Percentiles rank a stretch among this genome's conserved stretches.
phyloP scores from a whole-genome alignment of 1,140 invertebrate species.

The Neoseiulus cucumeris region DNA sequence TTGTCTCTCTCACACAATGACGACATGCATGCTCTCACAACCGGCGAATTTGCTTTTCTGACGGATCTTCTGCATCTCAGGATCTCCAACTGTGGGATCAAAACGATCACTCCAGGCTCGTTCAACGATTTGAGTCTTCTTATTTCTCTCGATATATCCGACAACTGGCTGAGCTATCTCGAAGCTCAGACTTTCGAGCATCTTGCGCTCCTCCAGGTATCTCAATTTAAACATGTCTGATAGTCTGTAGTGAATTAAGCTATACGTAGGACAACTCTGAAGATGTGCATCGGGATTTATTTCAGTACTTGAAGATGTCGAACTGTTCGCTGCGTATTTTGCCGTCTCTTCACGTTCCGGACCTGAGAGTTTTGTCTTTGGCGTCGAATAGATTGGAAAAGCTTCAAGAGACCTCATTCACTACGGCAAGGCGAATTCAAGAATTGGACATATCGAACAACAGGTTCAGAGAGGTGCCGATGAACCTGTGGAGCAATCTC shows the following conservation, averaged over 20 bases:
- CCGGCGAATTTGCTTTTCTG: background rate
- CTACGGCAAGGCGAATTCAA: background rate
- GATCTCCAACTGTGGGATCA: background rate
- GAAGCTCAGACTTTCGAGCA: background rate
- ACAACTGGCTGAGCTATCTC: conserved; percentile 4
- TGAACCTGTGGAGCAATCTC: background rate
- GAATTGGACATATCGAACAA: background rate
- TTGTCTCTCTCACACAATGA: background rate
- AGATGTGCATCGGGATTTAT: too few species aligned
- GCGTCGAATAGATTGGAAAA: background rate
- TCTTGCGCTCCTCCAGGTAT: background rate
- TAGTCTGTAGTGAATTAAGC: background rate
- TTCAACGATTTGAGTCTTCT: background rate
- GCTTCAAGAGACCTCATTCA: background rate
- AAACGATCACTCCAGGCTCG: background rate
- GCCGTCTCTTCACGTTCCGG: background rate
- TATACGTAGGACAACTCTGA: too few species aligned
- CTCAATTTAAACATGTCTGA: background rate
- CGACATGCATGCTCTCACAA: conserved; percentile 1
- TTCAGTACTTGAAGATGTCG: background rate
- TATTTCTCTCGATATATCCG: background rate
- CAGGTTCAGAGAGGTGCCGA: background rate
- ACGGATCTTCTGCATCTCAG: background rate
- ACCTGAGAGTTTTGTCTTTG: background rate
- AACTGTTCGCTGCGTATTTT: background rate